Percentiles rank a stretch among this genome's conserved stretches.
Conservation (phyloP, 2,797 vertebrate species). For the Rhinatrema bivittatum region DNA sequence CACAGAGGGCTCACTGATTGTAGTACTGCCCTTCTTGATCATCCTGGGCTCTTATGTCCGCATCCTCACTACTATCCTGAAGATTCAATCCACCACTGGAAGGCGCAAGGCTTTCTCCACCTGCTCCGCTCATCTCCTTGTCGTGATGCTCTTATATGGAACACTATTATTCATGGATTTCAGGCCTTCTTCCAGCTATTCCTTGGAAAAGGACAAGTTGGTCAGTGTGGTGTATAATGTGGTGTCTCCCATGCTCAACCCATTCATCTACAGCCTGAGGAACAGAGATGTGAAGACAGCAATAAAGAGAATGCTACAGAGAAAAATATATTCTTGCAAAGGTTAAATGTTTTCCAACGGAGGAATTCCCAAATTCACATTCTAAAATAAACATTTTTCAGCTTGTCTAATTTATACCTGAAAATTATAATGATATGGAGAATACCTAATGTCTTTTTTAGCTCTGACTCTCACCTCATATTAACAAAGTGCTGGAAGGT, state of each 20-base stretch:
- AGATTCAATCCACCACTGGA: conserved; percentile 12
- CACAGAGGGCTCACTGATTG: conserved; percentile 1
- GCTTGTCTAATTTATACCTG: too few relatives aligned
- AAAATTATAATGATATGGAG: too few relatives aligned
- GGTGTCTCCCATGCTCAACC: conserved; percentile 32
- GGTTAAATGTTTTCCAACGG: too few relatives aligned
- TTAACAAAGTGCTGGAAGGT: too few relatives aligned
- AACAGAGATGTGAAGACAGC: conserved; percentile 38
- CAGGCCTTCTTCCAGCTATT: conserved; percentile 10
- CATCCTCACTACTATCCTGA: conserved; percentile 22
- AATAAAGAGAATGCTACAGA: conserved; percentile 23
- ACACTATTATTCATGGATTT: conserved; percentile 34
- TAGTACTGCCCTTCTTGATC: conserved; percentile 16
- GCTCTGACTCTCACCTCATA: too few relatives aligned
- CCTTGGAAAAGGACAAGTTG: conserved; percentile 25
- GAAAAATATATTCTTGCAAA: too few relatives aligned
- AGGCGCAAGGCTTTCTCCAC: conserved; percentile 30
- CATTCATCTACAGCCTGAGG: conserved; percentile 34
- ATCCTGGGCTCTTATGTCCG: conserved; percentile 21
- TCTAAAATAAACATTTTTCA: too few relatives aligned
- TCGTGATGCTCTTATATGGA: conserved; percentile 30
- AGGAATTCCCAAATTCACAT: too few relatives aligned
- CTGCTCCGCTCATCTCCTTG: conserved; percentile 26
- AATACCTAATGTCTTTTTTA: too few relatives aligned
- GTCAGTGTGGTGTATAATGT: conserved; percentile 27